Percentiles rank a stretch among this genome's conserved stretches.
phyloP scores from a whole-genome alignment of 1,140 invertebrate species.

The Hylaeus anthracinus region DNA sequence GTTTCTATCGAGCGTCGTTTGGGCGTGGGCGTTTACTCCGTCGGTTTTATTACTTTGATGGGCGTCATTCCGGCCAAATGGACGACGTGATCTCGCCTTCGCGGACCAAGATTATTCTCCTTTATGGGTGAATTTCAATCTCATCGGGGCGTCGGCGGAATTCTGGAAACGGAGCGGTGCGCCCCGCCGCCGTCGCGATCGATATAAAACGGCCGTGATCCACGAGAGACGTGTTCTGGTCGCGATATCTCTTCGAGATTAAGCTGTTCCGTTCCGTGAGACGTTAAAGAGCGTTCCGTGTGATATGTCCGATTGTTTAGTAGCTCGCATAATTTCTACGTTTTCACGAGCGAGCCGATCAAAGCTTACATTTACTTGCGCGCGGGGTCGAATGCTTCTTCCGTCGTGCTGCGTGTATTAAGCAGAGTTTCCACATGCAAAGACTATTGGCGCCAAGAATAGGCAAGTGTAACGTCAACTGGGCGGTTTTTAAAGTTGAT shows the following conservation, averaged over 20 bases:
- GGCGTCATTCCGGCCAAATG: conserved; percentile 28
- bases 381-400: background rate
- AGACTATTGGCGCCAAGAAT: no score
- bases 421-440: no score
- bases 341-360: conserved; percentile 47
- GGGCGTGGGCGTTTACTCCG: conserved; percentile 63
- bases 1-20: background rate
- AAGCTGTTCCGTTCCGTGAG: conserved; percentile 54
- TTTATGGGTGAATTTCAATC: conserved; percentile 66
- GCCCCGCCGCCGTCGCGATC: conserved; percentile 1
- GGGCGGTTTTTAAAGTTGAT: no score
- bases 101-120: conserved; percentile 62
- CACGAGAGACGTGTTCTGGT: background rate
- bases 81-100: conserved; percentile 31
- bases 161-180: conserved; percentile 49
- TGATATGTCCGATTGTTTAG: conserved; percentile 55
- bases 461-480: no score
- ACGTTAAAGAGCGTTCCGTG: conserved; percentile 49
- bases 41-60: conserved; percentile 61
- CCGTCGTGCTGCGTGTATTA: no score
- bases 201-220: conserved; percentile 44
- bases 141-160: conserved; percentile 20
- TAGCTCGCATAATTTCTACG: conserved; percentile 46
- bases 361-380: conserved; percentile 39
- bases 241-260: conserved; percentile 48